phyloP scores from a whole-genome alignment of 2,113 vertebrate genomes.

The Danionella cerebrum region DNA sequence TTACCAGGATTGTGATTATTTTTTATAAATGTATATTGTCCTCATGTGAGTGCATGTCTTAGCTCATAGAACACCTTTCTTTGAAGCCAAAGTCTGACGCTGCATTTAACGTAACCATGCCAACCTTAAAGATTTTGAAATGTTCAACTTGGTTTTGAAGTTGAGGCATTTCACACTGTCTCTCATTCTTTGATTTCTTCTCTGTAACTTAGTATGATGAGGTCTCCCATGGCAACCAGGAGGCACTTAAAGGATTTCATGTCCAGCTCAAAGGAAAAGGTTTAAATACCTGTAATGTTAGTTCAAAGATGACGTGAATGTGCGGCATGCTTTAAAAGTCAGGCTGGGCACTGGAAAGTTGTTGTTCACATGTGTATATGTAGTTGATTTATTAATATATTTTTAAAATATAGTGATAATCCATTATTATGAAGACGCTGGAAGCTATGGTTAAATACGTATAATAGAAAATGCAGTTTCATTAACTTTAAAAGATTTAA shows the following conservation, averaged over 20 bases:
- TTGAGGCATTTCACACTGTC: constrained; percentile 21
- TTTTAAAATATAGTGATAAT: too few species aligned
- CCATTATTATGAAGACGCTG: too few species aligned
- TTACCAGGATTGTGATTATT: too few species aligned
- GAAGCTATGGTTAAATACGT: too few species aligned
- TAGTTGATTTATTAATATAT: too few species aligned
- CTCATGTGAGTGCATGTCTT: too few species aligned
- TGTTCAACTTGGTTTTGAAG: constrained; percentile 24
- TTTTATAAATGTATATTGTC: too few species aligned
- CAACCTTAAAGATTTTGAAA: constrained; percentile 24
- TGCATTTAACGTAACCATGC: not conserved
- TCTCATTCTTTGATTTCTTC: constrained; percentile 4
- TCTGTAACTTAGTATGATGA: not conserved
- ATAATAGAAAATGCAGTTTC: too few species aligned
- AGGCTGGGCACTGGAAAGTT: too few species aligned
- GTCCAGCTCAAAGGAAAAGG: not conserved
- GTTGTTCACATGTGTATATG: too few species aligned
- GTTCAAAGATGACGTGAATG: not conserved
- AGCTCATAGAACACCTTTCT: constrained; percentile 17
- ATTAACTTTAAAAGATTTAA: too few species aligned
- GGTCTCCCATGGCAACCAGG: constrained; percentile 14
- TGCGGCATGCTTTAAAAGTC: not conserved
- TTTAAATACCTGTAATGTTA: not conserved
- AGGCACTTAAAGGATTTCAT: constrained; percentile 19
- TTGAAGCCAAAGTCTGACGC: constrained; percentile 23